These are phyloP conservation scores for Scyliorhinus canicula DNA, from an alignment of 2,797 vertebrate genomes.

Conservation along the genomic window DNA sequence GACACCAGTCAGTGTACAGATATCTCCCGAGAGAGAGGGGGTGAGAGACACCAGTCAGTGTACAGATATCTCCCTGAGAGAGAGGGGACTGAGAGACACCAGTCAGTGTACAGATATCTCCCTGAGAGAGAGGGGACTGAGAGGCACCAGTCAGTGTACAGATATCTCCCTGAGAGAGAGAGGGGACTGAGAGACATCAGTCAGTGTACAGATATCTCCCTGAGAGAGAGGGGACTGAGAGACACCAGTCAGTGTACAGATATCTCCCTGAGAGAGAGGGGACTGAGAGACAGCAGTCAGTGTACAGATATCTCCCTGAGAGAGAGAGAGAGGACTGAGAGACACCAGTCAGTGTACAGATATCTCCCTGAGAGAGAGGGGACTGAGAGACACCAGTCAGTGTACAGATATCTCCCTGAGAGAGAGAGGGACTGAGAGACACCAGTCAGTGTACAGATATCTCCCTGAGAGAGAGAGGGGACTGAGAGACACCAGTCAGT, in stretches of 20 bases:
- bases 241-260: background rate
- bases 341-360: background rate
- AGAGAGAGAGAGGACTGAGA: background rate
- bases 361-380: background rate
- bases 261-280: background rate
- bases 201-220: background rate
- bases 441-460: background rate
- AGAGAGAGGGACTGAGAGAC: background rate
- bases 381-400: background rate
- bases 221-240: background rate
- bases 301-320: background rate
- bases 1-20: no score
- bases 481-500: background rate
- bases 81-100: no score
- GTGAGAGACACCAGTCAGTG: background rate
- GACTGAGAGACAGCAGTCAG: background rate
- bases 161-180: background rate
- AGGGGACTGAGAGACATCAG: background rate
- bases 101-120: background rate
- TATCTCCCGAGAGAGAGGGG: background rate
- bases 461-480: background rate
- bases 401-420: background rate
- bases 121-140: background rate
- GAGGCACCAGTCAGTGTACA: background rate
- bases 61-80: background rate